Evolutionary conservation across 2,113 vertebrate genomes (phyloP), one percentile per base, ranked within the genome.

Genomic region (Zapus hudsonius): DNA sequence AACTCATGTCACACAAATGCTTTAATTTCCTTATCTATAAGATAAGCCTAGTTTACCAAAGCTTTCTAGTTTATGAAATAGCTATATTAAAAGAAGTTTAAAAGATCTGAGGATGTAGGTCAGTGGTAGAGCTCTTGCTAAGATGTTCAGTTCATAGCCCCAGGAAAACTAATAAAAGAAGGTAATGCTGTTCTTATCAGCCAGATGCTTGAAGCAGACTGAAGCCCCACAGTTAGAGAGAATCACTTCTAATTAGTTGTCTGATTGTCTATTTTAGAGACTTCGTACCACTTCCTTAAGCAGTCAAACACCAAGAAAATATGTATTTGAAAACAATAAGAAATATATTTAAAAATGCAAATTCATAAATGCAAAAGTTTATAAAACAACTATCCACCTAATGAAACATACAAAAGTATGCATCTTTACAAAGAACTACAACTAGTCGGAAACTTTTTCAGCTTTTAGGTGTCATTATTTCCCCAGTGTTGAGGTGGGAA

Each of bases 181-280:
- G 40, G 44, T 72, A 36, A 42, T 84, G 9, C 36, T 59, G 31
- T 74, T 73, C 19, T 57, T 84, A 81, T 87, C 73, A 44, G 15
- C 16, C 22, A 81, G 92, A 59, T 36, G n/a, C 73, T 80, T 7
- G 76, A 13, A n/a, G 29, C 44, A 85, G 83, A 42, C 70, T 44
- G 1, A 83, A 63, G 33, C 72, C n/a, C 40, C 17, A 1, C 16
- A 63, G 36, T 23, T 7, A 67, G 47, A 59, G 16, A 66, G 91
- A 94, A 55, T 89, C 86, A 73, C 75, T 69, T 75, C 33, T 44
- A 8, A 1, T 66, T 0, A 8, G 36, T 87, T 85, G 79, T 66
- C 75, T 86, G 86, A 80, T 90, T 88, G 76, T 92, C 80, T 64
- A 20, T 73, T 69, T 63, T 88, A 92, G 94, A 61, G 89, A 87